These are phyloP conservation scores for Pseudomyrmex cubaensis DNA, from an alignment of 1,140 invertebrate species.

Conservation along the genomic window DNA sequence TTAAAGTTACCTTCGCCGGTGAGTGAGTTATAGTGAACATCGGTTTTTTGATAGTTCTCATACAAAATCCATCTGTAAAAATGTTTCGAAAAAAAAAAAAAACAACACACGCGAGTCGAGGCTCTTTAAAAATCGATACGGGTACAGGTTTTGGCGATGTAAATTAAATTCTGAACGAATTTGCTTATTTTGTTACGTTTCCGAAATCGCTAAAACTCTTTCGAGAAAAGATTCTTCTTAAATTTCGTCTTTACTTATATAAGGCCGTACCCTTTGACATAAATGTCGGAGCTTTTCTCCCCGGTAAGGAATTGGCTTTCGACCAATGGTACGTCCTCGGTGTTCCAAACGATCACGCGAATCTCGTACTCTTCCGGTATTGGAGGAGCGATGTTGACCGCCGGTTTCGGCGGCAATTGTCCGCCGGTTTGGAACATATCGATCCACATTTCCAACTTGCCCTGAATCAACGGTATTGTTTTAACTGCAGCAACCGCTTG, in stretches of 20 bases:
- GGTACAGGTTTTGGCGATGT: neutral
- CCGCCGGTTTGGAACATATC: conserved; percentile 92
- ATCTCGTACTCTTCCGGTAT: conserved; percentile 92
- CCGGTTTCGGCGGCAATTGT: conserved; percentile 87
- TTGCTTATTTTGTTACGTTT: neutral
- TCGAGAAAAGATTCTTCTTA: neutral
- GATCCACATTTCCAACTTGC: conserved; percentile 95
- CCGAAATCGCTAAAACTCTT: neutral
- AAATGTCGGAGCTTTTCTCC: conserved; percentile 94
- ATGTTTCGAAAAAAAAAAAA: neutral
- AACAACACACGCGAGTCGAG: no score
- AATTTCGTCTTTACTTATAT: neutral
- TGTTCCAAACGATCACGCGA: conserved; percentile 93
- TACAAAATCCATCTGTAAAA: conserved; percentile 90
- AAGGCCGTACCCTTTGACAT: conserved; percentile 91
- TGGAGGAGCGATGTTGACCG: conserved; percentile 92
- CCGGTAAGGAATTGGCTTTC: conserved; percentile 93
- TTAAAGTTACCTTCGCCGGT: conserved; percentile 95
- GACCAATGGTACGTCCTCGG: conserved; percentile 89
- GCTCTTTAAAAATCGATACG: no score
- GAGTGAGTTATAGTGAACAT: conserved; percentile 92
- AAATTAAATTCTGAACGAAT: neutral
- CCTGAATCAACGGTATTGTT: conserved; percentile 84
- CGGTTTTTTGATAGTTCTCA: conserved; percentile 91
- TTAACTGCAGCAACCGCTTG: neutral